Conservation (phyloP, 2,797 vertebrate species). For the Thunnus albacares region DNA sequence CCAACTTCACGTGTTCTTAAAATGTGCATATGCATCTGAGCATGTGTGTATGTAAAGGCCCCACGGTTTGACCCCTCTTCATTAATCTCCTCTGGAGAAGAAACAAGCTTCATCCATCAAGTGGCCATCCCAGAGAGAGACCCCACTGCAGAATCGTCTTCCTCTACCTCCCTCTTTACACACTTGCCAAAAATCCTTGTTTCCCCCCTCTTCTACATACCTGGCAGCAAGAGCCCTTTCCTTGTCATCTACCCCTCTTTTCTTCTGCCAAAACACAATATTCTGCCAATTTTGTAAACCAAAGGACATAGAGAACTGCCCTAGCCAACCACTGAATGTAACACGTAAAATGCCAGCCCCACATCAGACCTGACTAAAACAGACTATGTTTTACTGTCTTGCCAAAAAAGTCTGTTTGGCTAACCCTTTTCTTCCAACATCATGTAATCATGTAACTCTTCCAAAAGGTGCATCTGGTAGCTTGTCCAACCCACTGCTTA, state of each 20-base stretch:
- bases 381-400: background rate
- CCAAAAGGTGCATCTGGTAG: background rate
- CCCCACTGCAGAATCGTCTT: constrained; percentile 31
- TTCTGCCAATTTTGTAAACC: constrained; percentile 19
- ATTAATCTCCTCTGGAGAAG: constrained; percentile 79
- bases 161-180: constrained; percentile 25
- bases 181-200: constrained; percentile 34
- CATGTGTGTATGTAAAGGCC: constrained; percentile 23
- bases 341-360: constrained; percentile 6
- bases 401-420: constrained; percentile 11
- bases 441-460: constrained; percentile 2
- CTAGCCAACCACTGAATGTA: constrained; percentile 9
- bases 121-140: constrained; percentile 59
- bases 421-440: constrained; percentile 11
- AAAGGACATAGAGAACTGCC: constrained; percentile 9
- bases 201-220: background rate
- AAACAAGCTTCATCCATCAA: constrained; percentile 78
- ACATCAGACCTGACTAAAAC: constrained; percentile 4
- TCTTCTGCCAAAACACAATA: constrained; percentile 18
- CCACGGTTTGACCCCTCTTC: constrained; percentile 64
- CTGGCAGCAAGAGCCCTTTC: constrained; percentile 5
- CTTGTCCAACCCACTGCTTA: background rate
- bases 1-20: background rate
- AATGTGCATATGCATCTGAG: constrained; percentile 6
- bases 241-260: constrained; percentile 3